phyloP scores from a whole-genome alignment of 2,888 invertebrate genomes.

The Polylopha cassiicola region DNA sequence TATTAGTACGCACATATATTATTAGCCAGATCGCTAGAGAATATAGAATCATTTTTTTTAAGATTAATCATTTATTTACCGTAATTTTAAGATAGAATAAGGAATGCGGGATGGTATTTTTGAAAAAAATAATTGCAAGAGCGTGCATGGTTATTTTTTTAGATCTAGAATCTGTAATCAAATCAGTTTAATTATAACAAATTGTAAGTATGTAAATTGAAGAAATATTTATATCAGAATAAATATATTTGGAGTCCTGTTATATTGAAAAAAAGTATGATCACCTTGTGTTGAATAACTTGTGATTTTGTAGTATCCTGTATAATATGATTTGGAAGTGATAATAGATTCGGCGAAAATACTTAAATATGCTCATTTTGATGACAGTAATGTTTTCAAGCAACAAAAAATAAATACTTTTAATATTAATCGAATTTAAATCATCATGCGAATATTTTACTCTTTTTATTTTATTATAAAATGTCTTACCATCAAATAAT shows the following conservation, averaged over 20 bases:
- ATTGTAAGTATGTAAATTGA: conserved; percentile 3
- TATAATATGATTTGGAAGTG: too few species aligned
- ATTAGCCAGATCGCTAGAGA: conserved; percentile 37
- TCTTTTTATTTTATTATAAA: too few species aligned
- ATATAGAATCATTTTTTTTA: conserved; percentile 27
- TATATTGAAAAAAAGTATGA: conserved; percentile 5
- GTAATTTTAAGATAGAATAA: conserved; percentile 40
- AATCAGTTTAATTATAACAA: not conserved
- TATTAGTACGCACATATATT: conserved; percentile 37
- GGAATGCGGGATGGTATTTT: conserved; percentile 42
- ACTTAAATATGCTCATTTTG: too few species aligned
- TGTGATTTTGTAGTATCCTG: conserved; percentile 27
- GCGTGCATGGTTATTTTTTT: conserved; percentile 41
- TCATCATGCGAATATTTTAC: conserved; percentile 8
- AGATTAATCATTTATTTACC: conserved; percentile 41
- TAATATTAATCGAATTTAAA: conserved; percentile 21
- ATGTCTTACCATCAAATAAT: too few species aligned
- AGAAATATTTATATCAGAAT: conserved; percentile 16
- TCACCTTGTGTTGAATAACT: conserved; percentile 25
- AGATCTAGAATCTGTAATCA: too few species aligned
- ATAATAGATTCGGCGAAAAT: too few species aligned
- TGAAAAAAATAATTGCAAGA: conserved; percentile 35
- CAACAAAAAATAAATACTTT: conserved; percentile 29
- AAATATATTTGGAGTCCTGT: conserved; percentile 17
- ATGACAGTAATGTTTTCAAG: too few species aligned